phyloP scores from a whole-genome alignment of 2,113 vertebrate species.

The Eupsittula cactorum region DNA sequence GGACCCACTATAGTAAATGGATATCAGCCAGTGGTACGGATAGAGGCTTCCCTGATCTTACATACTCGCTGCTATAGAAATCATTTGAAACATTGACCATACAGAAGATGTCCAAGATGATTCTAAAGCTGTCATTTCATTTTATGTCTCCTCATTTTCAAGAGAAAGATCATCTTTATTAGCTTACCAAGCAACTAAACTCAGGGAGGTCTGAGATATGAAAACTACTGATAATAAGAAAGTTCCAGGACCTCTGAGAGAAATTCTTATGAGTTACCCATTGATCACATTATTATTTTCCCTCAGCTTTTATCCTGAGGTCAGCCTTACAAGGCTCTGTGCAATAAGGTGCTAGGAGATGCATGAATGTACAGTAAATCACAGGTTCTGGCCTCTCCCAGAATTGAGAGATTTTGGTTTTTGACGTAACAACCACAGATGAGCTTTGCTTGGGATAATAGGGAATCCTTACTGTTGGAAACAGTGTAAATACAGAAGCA shows the following conservation, averaged over 20 bases:
- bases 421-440: neutral
- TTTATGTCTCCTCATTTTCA: neutral
- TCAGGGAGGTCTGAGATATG: neutral
- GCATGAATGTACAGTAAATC: neutral
- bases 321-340: neutral
- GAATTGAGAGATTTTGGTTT: neutral
- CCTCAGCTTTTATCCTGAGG: neutral
- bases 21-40: neutral
- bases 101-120: neutral
- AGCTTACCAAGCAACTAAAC: neutral
- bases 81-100: neutral
- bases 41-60: neutral
- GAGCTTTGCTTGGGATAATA: neutral
- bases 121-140: neutral
- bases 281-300: neutral
- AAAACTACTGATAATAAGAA: neutral
- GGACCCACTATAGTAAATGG: rapidly evolving
- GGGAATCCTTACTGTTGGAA: neutral
- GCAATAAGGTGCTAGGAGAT: neutral
- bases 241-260: neutral
- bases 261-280: neutral
- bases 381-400: neutral
- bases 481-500: neutral
- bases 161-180: neutral
- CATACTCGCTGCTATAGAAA: neutral